Evolutionary conservation across 2,888 invertebrate genomes (phyloP).

Genomic region (Lordiphosa andalusiaca): DNA sequence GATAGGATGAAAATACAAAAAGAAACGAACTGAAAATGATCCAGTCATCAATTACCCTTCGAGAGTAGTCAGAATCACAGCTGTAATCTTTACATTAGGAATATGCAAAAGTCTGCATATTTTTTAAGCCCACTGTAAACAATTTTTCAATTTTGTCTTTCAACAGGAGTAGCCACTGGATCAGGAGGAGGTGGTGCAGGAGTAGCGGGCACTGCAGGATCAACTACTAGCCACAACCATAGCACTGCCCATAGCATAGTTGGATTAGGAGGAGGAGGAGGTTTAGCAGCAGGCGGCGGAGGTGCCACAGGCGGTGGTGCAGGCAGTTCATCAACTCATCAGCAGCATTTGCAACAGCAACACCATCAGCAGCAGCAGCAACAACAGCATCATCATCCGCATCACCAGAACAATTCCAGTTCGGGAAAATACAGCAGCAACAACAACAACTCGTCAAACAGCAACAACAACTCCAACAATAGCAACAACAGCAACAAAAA

Average conservation of each 20-base stretch:
- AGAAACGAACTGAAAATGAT: too few species aligned
- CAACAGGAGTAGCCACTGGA: conserved; percentile 38
- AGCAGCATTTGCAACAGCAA: conserved; percentile 14
- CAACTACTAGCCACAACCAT: conserved; percentile 62
- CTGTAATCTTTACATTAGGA: too few species aligned
- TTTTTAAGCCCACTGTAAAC: too few species aligned
- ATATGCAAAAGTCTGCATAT: too few species aligned
- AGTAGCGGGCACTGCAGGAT: conserved; percentile 52
- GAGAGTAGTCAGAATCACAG: too few species aligned
- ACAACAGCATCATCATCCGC: conserved; percentile 41
- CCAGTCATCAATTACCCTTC: too few species aligned
- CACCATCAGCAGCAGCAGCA: conserved; percentile 27
- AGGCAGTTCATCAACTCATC: conserved; percentile 1
- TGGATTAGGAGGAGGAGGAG: conserved; percentile 9
- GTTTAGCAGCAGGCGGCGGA: conserved; percentile 21
- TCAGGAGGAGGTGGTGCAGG: conserved; percentile 37
- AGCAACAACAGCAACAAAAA: conserved; percentile 58
- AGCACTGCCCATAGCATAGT: conserved; percentile 44
- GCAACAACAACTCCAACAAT: conserved; percentile 35
- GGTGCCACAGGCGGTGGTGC: conserved; percentile 22
- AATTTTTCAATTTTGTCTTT: conserved; percentile 5
- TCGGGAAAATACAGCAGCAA: conserved; percentile 35
- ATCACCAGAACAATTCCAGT: conserved; percentile 55
- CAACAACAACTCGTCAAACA: conserved; percentile 37
- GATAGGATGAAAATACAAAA: too few species aligned